A percentile compares a stretch with the other conserved stretches of the same genome.
Conservation (phyloP, 2,797 vertebrate genomes). For the Mormyrops boulengeri region DNA sequence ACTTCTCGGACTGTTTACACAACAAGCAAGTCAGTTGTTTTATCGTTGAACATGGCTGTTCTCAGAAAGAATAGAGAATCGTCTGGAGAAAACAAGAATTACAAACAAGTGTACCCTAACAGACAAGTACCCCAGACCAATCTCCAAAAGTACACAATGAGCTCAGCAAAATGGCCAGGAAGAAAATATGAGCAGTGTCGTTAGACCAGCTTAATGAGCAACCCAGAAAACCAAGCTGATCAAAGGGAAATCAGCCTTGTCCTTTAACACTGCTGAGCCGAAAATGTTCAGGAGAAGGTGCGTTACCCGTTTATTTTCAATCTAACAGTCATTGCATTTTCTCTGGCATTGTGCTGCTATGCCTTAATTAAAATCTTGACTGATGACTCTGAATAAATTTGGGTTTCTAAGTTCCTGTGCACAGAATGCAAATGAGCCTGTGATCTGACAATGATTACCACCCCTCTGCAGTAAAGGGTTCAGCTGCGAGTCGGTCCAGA, state of each 20-base stretch:
- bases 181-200: not conserved
- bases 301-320: conserved; percentile 25
- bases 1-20: not conserved
- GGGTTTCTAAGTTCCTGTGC: conserved; percentile 17
- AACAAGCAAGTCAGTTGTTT: not conserved
- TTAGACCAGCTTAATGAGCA: not conserved
- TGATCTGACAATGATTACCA: conserved; percentile 21
- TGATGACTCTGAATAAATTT: conserved; percentile 48
- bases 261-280: not conserved
- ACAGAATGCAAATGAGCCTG: conserved; percentile 25
- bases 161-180: not conserved
- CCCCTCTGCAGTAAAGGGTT: not conserved
- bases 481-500: not conserved
- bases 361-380: conserved; percentile 64
- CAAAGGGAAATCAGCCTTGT: not conserved
- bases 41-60: not conserved
- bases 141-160: not conserved
- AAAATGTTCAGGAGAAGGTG: conserved; percentile 23
- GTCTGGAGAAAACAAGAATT: not conserved
- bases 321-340: conserved; percentile 26
- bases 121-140: not conserved
- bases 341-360: conserved; percentile 39
- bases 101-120: not conserved
- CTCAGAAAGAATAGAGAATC: not conserved
- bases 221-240: not conserved